Evolutionary conservation across 1,140 invertebrate species (phyloP), one percentile per base, ranked within the genome.

Genomic region (Brachionus rubens): DNA sequence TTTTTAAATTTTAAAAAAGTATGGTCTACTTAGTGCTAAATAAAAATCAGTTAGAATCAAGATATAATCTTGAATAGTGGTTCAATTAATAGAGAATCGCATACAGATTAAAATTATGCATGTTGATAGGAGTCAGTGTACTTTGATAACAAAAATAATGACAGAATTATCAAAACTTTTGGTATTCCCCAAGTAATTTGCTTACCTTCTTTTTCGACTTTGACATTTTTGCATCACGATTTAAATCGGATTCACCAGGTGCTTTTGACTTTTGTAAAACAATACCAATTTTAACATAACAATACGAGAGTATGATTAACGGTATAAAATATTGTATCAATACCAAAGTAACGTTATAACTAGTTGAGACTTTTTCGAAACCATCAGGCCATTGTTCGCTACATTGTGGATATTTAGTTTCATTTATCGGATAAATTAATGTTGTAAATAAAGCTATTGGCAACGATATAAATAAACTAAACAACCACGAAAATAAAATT

Each of bases 181-280:
- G 9, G 9, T 5, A 36, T 9, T 3, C 3, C 9, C 9, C 33
- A 36, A 36, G 33, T 36, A 36, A 26, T 4, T 26, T 24, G 14
- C 14, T 68, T 68, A 76, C 75, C 41, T 76, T 76, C 41, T 67
- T 19, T 36, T 48, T 62, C 3, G 75, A 76, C 46, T 65, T 76
- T 3, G 21, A 47, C 24, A 76, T 76, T 41, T 46, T 76, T 7
- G 54, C 52, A 50, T 76, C 75, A 28, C 75, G 75, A 21, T 62
- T 52, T 2, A 36, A 33, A 9, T 48, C 33, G 7, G 59, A 21
- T 76, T 76, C 75, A 26, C 75, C 75, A 3, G 75, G 75, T 4
- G 56, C 75, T 33, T 50, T 59, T 1, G 40, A 33, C 12, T 10
- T 46, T 24, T 48, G n/a, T 24, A 76, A 46, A 14, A 19, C n/a